Conservation (phyloP, 2,797 vertebrate species). For the Erpetoichthys calabaricus region DNA sequence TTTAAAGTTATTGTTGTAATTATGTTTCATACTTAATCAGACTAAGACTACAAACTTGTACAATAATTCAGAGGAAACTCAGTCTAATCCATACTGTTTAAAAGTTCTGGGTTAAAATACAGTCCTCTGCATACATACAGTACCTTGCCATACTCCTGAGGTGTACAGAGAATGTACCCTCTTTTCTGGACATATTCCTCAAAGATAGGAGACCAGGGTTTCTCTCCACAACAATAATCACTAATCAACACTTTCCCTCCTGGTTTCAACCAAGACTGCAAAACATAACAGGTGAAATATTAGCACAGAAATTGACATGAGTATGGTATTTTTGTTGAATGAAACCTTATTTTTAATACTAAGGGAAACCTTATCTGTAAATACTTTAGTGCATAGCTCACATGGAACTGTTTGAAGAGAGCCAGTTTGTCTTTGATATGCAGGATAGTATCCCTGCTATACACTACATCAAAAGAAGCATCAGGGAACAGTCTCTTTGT, state of each 20-base stretch:
- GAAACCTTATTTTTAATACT: too few relatives aligned
- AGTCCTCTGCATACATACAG: too few relatives aligned
- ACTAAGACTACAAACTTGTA: too few relatives aligned
- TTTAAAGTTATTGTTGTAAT: too few relatives aligned
- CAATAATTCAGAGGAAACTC: too few relatives aligned
- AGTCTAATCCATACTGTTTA: too few relatives aligned
- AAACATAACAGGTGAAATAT: too few relatives aligned
- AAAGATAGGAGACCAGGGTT: slow-evolving; percentile 55
- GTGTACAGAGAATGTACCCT: slow-evolving; percentile 59
- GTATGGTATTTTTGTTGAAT: too few relatives aligned
- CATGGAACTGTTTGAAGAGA: slow-evolving; percentile 60
- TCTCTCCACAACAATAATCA: slow-evolving; percentile 70
- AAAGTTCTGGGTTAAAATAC: too few relatives aligned
- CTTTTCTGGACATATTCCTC: slow-evolving; percentile 57
- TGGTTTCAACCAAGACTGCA: slow-evolving; percentile 62
- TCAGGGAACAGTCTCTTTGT: slow-evolving; percentile 57
- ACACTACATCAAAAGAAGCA: slow-evolving; percentile 58
- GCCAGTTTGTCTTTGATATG: slow-evolving; percentile 59
- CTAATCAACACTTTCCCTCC: slow-evolving; percentile 61
- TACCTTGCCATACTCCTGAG: slow-evolving; percentile 61
- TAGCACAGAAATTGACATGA: too few relatives aligned
- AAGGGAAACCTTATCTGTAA: too few relatives aligned
- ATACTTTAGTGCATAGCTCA: slow-evolving; percentile 25
- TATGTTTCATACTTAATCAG: too few relatives aligned
- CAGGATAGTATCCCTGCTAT: slow-evolving; percentile 69